These are phyloP conservation scores for Paracanthobrama guichenoti DNA, from an alignment of 2,113 vertebrate genomes.

Conservation along the genomic window DNA sequence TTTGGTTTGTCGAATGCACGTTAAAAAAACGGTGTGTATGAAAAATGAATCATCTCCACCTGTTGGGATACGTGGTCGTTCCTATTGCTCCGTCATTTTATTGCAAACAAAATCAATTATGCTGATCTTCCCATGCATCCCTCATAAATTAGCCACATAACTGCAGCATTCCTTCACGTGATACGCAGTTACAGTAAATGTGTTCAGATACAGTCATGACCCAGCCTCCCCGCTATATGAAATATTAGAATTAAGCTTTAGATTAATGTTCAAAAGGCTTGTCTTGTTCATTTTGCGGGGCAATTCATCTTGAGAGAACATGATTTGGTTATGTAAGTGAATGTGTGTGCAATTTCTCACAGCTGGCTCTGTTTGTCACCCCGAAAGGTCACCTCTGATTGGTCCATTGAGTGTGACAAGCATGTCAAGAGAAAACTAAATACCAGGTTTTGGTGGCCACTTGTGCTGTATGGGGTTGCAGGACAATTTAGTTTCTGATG, in stretches of 20 bases:
- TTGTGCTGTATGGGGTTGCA: background rate
- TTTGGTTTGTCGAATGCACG: constrained; percentile 10
- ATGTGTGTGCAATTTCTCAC: constrained; percentile 52
- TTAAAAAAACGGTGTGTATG: constrained; percentile 7
- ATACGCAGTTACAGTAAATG: constrained; percentile 7
- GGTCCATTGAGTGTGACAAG: constrained; percentile 37
- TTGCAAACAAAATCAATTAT: constrained; percentile 39
- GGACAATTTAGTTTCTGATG: constrained; percentile 18
- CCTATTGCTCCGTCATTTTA: constrained; percentile 32
- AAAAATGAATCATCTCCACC: constrained; percentile 35
- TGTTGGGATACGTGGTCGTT: background rate
- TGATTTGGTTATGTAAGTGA: constrained; percentile 54
- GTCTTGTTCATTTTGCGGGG: constrained; percentile 52
- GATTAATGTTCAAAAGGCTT: constrained; percentile 57
- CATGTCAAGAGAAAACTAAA: constrained; percentile 36
- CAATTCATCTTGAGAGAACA: constrained; percentile 56
- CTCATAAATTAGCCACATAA: constrained; percentile 29
- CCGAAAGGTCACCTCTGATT: constrained; percentile 53
- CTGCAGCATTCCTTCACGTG: background rate
- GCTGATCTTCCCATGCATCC: constrained; percentile 1
- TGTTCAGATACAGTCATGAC: constrained; percentile 9
- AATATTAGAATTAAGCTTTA: constrained; percentile 58
- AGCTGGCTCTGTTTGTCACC: constrained; percentile 50
- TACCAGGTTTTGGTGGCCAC: constrained; percentile 33
- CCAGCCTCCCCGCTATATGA: constrained; percentile 26